These are phyloP conservation scores for Cathartes aura DNA, from an alignment of 2,113 vertebrate species.

Conservation along the genomic window DNA sequence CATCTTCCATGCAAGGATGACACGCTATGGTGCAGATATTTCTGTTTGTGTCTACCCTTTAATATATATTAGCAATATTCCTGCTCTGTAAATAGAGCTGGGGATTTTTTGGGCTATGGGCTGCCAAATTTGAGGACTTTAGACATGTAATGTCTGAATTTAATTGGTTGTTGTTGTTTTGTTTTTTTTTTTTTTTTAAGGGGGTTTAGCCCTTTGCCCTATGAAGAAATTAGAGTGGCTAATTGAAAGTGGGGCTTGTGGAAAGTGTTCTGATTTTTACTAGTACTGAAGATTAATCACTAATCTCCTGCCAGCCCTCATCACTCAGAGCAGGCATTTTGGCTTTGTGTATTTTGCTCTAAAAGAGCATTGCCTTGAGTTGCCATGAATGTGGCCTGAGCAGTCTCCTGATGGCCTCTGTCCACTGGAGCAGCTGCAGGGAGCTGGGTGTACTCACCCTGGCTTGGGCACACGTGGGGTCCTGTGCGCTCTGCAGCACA, in stretches of 20 bases:
- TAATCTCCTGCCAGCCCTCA: neutral
- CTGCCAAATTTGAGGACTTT: neutral
- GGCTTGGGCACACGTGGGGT: fast-evolving
- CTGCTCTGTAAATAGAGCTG: neutral
- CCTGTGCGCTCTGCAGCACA: fast-evolving
- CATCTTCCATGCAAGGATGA: neutral
- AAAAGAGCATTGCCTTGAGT: neutral
- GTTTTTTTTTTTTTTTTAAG: neutral
- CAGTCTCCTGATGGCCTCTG: neutral
- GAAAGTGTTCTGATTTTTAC: neutral
- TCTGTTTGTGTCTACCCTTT: neutral
- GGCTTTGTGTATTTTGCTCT: neutral
- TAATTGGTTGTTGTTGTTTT: neutral
- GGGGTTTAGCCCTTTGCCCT: neutral
- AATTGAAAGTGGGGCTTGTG: neutral
- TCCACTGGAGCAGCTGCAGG: fast-evolving
- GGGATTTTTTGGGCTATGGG: fast-evolving
- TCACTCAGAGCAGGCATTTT: neutral
- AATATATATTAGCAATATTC: neutral
- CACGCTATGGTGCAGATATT: neutral
- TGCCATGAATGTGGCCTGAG: neutral
- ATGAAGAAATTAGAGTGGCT: neutral
- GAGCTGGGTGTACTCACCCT: fast-evolving
- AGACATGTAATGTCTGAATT: neutral
- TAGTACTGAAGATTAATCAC: neutral